phyloP scores from a whole-genome alignment of 2,888 invertebrate species.

The Thyatira batis region DNA sequence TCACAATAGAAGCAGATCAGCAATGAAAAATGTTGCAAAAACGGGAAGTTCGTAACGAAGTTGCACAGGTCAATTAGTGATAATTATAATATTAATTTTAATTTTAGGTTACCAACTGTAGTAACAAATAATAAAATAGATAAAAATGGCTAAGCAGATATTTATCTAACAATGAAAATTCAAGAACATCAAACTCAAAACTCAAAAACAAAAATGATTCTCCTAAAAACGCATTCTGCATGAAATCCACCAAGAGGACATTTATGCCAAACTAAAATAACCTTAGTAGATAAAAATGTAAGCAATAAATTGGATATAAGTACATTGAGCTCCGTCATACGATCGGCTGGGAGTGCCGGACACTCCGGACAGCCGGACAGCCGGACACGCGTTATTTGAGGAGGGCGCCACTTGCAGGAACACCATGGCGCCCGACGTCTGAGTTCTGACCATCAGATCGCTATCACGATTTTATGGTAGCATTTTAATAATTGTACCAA shows the following conservation, averaged over 20 bases:
- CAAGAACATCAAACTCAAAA: no score
- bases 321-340: conserved; percentile 12
- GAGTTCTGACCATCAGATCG: conserved; percentile 22
- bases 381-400: conserved; percentile 40
- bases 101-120: no score
- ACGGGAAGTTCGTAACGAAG: no score
- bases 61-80: no score
- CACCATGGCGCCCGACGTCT: conserved; percentile 32
- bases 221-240: no score
- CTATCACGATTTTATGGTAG: not conserved
- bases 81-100: no score
- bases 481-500: not conserved
- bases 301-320: conserved; percentile 38
- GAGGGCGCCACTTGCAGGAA: conserved; percentile 41
- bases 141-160: no score
- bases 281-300: conserved; percentile 25
- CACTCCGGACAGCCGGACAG: conserved; percentile 12
- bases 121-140: no score
- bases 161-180: no score
- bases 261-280: conserved; percentile 1
- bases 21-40: no score
- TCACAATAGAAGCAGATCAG: no score
- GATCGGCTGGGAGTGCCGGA: conserved; percentile 28
- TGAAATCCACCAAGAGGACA: not conserved
- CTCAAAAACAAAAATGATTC: no score